These are phyloP conservation scores for Netelia virgata DNA, from an alignment of 2,888 invertebrate genomes.

Conservation along the genomic window DNA sequence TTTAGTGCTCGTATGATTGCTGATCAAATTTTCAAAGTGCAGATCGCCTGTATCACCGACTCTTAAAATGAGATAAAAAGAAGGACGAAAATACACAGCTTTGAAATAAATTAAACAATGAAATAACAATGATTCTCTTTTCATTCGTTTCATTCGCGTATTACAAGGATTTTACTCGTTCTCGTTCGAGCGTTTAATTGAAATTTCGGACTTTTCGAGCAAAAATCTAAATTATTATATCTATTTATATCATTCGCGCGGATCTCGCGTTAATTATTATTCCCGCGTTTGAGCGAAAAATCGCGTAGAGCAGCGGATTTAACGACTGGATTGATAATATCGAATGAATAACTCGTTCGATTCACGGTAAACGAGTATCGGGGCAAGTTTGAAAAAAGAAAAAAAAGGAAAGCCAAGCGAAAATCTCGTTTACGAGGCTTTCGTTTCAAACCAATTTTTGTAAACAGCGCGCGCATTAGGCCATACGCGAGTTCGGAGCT, in stretches of 20 bases:
- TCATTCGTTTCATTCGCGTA: background rate
- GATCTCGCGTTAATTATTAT: conserved; percentile 6
- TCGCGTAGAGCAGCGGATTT: background rate
- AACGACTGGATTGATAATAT: background rate
- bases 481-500: background rate
- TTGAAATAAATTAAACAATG: too few relatives aligned
- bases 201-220: conserved; percentile 53
- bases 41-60: too few relatives aligned
- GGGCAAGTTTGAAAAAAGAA: background rate
- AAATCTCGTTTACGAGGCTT: background rate
- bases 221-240: conserved; percentile 13
- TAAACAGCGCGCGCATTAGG: background rate
- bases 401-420: background rate
- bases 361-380: background rate
- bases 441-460: background rate
- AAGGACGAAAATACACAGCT: too few relatives aligned
- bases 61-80: too few relatives aligned
- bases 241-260: conserved; percentile 1
- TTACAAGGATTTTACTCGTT: background rate
- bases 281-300: background rate
- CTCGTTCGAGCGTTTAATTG: conserved; percentile 36
- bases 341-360: background rate
- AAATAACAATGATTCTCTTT: background rate
- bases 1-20: too few relatives aligned
- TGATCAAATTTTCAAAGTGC: too few relatives aligned